Conservation (phyloP, 2,888 invertebrate genomes). For the Cephonodes hylas region DNA sequence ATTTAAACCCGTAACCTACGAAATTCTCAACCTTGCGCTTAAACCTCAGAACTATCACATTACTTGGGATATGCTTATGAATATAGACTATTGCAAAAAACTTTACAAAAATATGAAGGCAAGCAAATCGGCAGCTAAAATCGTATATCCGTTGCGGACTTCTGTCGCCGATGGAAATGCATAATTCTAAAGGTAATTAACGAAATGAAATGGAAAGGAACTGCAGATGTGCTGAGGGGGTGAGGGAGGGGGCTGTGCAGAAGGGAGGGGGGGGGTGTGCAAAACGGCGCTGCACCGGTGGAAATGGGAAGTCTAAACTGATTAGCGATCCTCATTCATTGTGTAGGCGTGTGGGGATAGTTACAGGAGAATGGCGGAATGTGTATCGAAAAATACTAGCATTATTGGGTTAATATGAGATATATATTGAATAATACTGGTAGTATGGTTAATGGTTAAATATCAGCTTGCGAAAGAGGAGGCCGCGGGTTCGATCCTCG, state of each 20-base stretch:
- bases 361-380: neutral
- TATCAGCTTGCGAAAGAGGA: no score
- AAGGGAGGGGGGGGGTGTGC: constrained; percentile 22
- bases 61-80: no score
- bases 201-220: constrained; percentile 19
- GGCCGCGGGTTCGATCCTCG: no score
- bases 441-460: no score
- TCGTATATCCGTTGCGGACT: neutral
- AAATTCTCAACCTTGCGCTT: no score
- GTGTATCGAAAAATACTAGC: no score
- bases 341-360: constrained; percentile 31
- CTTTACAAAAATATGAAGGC: no score
- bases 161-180: constrained; percentile 11
- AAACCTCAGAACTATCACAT: no score
- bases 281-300: constrained; percentile 36
- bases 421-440: no score
- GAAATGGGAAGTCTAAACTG: constrained; percentile 68
- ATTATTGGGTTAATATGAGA: no score
- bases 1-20: no score
- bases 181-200: constrained; percentile 8
- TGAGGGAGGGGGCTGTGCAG: constrained; percentile 20
- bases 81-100: no score
- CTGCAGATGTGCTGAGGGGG: constrained; percentile 17
- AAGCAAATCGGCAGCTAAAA: neutral
- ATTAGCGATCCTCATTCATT: constrained; percentile 64